These are phyloP conservation scores for Plestiodon gilberti DNA, from an alignment of 2,113 vertebrate genomes.

Conservation along the genomic window DNA sequence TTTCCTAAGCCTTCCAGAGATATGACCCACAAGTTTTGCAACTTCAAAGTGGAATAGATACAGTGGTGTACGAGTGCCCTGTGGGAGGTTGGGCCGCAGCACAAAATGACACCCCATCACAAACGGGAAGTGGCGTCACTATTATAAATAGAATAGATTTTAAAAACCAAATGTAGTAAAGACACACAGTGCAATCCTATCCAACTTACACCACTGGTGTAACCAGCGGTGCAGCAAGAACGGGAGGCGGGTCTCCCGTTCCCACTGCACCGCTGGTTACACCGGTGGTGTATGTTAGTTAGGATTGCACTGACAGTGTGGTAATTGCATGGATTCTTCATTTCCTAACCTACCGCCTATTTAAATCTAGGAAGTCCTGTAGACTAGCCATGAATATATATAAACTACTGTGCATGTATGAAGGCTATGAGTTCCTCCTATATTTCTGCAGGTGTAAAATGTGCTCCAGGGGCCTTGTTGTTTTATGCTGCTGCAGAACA, in stretches of 20 bases:
- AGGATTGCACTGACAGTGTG: no score
- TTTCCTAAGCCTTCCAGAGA: neutral
- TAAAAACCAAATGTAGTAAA: neutral
- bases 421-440: neutral
- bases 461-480: neutral
- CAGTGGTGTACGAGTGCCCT: no score
- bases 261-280: no score
- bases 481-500: neutral
- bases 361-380: neutral
- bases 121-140: no score
- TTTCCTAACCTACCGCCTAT: neutral
- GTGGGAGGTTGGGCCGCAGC: no score
- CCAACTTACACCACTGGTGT: no score
- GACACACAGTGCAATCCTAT: no score
- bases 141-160: no score
- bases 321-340: neutral
- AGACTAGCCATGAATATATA: neutral
- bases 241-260: no score
- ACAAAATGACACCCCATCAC: no score
- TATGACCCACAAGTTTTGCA: neutral
- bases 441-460: neutral
- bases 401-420: neutral
- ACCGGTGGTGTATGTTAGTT: no score
- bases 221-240: no score
- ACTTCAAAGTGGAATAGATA: neutral